Evolutionary conservation across 2,113 vertebrate species (phyloP).

Genomic region (Leucosticte australis): DNA sequence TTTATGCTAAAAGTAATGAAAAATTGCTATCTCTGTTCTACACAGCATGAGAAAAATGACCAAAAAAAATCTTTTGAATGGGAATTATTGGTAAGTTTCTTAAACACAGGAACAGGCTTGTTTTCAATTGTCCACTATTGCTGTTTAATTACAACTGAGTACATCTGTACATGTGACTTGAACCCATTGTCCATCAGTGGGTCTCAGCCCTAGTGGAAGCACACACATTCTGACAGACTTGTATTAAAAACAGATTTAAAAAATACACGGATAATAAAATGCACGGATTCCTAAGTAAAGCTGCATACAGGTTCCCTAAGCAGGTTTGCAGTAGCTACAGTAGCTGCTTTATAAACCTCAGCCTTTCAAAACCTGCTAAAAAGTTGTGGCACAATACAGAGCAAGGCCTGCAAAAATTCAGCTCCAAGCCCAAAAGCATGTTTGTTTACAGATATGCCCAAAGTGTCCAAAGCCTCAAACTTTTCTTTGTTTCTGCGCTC

Average conservation of each 20-base stretch:
- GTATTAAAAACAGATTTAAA: neutral
- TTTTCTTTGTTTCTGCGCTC: neutral
- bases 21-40: neutral
- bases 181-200: neutral
- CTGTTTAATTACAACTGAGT: neutral
- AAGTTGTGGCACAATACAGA: neutral
- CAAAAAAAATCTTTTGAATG: neutral
- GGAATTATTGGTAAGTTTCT: neutral
- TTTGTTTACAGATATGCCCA: neutral
- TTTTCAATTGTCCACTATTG: neutral
- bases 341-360: neutral
- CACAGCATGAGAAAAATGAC: accelerated
- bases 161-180: neutral
- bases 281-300: neutral
- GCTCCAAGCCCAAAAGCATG: neutral
- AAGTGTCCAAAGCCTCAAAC: neutral
- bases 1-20: neutral
- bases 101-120: neutral
- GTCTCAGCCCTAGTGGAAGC: neutral
- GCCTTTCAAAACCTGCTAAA: neutral
- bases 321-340: neutral
- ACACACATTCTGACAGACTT: neutral
- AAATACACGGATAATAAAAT: neutral
- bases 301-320: neutral
- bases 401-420: neutral